Evolutionary conservation across 2,797 vertebrate genomes (phyloP).

Genomic region (Threskiornis aethiopicus): DNA sequence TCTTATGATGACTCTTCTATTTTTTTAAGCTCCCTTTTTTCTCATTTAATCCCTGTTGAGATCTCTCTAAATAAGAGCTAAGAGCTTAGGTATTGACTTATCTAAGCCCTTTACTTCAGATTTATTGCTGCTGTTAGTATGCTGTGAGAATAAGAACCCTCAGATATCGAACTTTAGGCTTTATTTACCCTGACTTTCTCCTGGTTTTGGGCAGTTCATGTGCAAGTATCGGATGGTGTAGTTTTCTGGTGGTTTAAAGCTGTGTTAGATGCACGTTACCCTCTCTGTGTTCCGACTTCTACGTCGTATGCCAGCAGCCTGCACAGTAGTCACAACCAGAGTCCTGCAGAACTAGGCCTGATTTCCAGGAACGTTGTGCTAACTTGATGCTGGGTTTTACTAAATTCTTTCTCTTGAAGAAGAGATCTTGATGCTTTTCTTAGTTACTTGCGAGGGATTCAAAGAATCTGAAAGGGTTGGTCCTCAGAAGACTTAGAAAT

Average conservation of each 20-base stretch:
- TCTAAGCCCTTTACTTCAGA: conserved; percentile 21
- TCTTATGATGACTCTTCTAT: conserved; percentile 47
- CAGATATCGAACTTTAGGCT: conserved; percentile 4
- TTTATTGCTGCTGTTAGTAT: conserved; percentile 56
- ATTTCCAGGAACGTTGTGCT: not conserved
- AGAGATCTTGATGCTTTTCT: not conserved
- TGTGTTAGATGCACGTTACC: not conserved
- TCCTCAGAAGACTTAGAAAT: not conserved
- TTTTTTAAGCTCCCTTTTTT: conserved; percentile 57
- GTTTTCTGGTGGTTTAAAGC: not conserved
- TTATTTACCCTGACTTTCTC: not conserved
- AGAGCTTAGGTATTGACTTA: conserved; percentile 54
- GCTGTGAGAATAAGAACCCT: conserved; percentile 8
- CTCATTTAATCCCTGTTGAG: conserved; percentile 44
- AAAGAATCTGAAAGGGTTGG: not conserved
- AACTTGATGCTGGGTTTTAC: not conserved
- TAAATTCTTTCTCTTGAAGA: not conserved
- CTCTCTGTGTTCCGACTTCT: not conserved
- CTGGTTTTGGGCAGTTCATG: not conserved
- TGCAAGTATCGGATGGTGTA: not conserved
- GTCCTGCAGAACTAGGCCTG: not conserved
- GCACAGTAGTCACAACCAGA: not conserved
- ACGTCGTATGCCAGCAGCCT: not conserved
- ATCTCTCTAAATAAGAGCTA: conserved; percentile 62
- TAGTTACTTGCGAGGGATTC: not conserved